These are phyloP conservation scores for Drosophila neocordata DNA, from an alignment of 1,140 invertebrate genomes.

Conservation along the genomic window DNA sequence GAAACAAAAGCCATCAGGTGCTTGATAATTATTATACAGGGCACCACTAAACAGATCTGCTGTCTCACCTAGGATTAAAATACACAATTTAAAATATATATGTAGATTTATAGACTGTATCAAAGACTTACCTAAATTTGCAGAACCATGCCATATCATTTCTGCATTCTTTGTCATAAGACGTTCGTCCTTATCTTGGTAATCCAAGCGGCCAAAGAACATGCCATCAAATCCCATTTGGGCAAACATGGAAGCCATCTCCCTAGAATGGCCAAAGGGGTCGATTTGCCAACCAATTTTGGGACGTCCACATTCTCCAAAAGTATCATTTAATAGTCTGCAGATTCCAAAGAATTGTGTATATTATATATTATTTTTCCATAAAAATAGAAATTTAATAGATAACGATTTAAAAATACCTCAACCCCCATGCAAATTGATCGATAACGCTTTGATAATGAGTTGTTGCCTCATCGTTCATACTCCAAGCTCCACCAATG, in stretches of 20 bases:
- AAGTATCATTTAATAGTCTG: constrained; percentile 88
- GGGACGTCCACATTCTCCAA: constrained; percentile 92
- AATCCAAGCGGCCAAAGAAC: constrained; percentile 94
- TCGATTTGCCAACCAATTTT: constrained; percentile 96
- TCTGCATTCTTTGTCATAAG: constrained; percentile 85
- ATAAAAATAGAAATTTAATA: no score
- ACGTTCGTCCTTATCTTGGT: constrained; percentile 90
- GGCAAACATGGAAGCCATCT: constrained; percentile 92
- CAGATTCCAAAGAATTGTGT: constrained; percentile 18
- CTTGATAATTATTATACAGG: constrained; percentile 90
- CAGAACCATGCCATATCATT: constrained; percentile 71
- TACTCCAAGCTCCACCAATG: constrained; percentile 93
- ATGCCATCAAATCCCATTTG: constrained; percentile 94
- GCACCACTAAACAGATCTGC: constrained; percentile 88
- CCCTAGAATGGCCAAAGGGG: constrained; percentile 95
- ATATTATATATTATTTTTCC: no score
- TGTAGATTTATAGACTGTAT: background rate
- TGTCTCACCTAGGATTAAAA: constrained; percentile 32
- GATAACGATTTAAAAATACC: constrained; percentile 25
- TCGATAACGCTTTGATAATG: constrained; percentile 98
- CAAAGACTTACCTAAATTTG: constrained; percentile 52
- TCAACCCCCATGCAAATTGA: constrained; percentile 91
- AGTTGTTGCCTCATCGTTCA: constrained; percentile 96
- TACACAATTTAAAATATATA: background rate
- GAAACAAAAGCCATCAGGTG: constrained; percentile 95